Evolutionary conservation across 2,797 vertebrate species (phyloP), one percentile per base, ranked within the genome.

Genomic region (Eidolon dupreanum): DNA sequence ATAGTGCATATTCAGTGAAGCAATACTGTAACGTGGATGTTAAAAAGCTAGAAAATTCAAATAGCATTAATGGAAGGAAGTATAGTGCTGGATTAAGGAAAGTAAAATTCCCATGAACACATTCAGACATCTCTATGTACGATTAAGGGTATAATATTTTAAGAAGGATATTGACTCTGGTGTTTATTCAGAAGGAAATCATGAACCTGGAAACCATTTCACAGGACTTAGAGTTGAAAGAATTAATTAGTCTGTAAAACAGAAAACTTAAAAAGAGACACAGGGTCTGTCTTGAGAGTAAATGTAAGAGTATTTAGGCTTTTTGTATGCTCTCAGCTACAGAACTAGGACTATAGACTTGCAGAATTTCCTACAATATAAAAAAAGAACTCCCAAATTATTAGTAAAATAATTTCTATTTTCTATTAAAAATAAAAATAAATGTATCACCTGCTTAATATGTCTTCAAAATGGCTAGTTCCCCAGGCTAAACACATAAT

Each of bases 371-470:
- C 38, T 88, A 84, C 20, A 93, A 75, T 46, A 53, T 70, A 90
- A 68, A 75, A 75, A 89, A 82, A 75, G n/a, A 93, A 68, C 12
- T 71, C 92, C n/a, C 36, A 90, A 43, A 66, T 88, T 82, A 61
- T 82, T 83, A 90, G 19, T 15, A 61, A 73, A 83, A 65, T 65
- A 65, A 51, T 51, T 83, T 65, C 11, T 49, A 33, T 82, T 63
- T 24, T 81, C 31, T 78, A 91, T 61, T 90, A 86, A 95, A 93
- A 95, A 86, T 49, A 90, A 70, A 93, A 95, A 94, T 61, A 6
- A 92, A 82, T 59, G 36, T 3, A 88, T 19, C 13, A 75, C 3
- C 5, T 68, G 16, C 15, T 89, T 82, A 77, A 68, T 41, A 22
- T 73, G n/a, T 38, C 74, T 91, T 57, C 28, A 71, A 36, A 86